Conservation (phyloP, 2,797 vertebrate genomes). For the Luscinia luscinia region DNA sequence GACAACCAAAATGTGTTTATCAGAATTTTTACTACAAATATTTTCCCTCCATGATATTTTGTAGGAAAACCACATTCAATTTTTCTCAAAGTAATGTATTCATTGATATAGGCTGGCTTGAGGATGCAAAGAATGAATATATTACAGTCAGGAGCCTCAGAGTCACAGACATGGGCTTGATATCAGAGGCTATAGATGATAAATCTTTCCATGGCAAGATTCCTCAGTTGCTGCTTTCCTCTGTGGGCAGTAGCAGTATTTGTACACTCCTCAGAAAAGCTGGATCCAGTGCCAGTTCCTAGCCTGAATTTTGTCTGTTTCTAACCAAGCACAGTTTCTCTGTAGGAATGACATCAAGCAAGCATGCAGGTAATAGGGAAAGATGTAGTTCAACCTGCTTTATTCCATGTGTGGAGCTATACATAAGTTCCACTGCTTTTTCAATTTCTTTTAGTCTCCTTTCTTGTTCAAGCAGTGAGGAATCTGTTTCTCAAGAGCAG, state of each 20-base stretch:
- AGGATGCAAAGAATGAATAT: background rate
- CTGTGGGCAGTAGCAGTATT: background rate
- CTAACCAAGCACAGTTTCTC: background rate
- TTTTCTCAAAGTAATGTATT: background rate
- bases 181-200: background rate
- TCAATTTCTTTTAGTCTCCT: background rate
- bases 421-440: background rate
- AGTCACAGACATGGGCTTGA: background rate
- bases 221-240: background rate
- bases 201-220: background rate
- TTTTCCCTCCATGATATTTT: background rate
- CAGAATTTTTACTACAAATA: constrained; percentile 34
- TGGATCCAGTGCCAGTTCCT: background rate
- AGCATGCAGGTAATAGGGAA: background rate
- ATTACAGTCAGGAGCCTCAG: background rate
- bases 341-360: background rate
- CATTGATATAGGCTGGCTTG: background rate
- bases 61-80: background rate
- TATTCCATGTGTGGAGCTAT: background rate
- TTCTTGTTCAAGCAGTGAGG: background rate
- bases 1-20: background rate
- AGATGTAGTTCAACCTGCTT: background rate
- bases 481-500: background rate
- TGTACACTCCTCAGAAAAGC: background rate
- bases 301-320: background rate